These are phyloP conservation scores for Romanomermis culicivorax DNA, from an alignment of 2,888 invertebrate species.

Conservation along the genomic window DNA sequence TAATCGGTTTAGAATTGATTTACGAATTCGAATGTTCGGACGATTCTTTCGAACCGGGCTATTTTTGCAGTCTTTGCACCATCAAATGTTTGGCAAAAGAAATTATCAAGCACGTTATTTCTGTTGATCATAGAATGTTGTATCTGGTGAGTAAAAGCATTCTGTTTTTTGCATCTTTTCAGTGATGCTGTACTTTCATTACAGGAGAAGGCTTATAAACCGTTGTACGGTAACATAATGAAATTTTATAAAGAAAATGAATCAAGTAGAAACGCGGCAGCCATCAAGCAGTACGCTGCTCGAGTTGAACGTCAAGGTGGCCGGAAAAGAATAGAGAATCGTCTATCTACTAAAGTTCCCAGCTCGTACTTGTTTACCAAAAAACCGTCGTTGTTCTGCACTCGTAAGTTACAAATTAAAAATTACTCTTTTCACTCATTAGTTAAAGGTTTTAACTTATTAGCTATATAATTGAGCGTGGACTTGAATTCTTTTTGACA, in stretches of 20 bases:
- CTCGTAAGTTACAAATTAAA: not conserved
- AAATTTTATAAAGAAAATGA: not conserved
- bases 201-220: not conserved
- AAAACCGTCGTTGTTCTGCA: not conserved
- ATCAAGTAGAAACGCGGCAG: not conserved
- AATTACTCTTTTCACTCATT: too few relatives aligned
- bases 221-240: not conserved
- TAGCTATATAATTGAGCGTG: too few relatives aligned
- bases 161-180: not conserved
- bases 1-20: not conserved
- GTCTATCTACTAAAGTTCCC: not conserved
- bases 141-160: not conserved
- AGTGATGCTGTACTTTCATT: too few relatives aligned
- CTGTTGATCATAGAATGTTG: not conserved
- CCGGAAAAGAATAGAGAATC: not conserved
- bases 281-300: conserved; percentile 3
- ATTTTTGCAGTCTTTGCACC: not conserved
- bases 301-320: not conserved
- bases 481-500: too few relatives aligned
- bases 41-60: not conserved
- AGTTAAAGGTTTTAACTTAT: too few relatives aligned
- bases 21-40: conserved; percentile 1
- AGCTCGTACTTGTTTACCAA: not conserved
- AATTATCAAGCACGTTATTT: not conserved
- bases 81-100: not conserved